Evolutionary conservation across 2,113 vertebrate species (phyloP).

Genomic region (Ibidorhyncha struthersii): DNA sequence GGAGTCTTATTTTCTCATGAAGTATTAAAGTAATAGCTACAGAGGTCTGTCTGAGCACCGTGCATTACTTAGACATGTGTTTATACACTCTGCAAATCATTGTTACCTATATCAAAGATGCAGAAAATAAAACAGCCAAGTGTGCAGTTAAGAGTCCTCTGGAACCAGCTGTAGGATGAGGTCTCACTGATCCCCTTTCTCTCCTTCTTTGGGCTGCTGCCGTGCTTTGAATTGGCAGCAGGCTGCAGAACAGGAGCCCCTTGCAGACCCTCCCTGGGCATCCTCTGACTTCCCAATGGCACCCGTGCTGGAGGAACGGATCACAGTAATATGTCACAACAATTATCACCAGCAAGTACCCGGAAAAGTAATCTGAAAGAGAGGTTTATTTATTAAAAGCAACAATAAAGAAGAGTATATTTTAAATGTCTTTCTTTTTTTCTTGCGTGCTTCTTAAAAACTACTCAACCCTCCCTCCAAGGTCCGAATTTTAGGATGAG

Average conservation of each 20-base stretch:
- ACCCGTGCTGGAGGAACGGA: not conserved
- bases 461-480: accelerated
- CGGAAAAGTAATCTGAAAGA: not conserved
- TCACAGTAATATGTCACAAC: not conserved
- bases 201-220: not conserved
- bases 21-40: not conserved
- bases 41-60: not conserved
- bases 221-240: not conserved
- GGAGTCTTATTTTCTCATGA: not conserved
- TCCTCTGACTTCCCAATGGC: not conserved
- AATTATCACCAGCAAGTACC: not conserved
- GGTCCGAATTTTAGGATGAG: not conserved
- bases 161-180: not conserved
- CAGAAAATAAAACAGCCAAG: not conserved
- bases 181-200: not conserved
- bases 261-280: not conserved
- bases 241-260: not conserved
- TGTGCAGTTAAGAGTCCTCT: not conserved
- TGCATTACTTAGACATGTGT: not conserved
- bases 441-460: not conserved
- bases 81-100: not conserved
- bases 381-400: not conserved
- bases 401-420: not conserved
- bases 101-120: not conserved
- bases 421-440: not conserved